These are phyloP conservation scores for Harpegnathos saltator DNA, from an alignment of 1,140 invertebrate genomes.

Conservation along the genomic window DNA sequence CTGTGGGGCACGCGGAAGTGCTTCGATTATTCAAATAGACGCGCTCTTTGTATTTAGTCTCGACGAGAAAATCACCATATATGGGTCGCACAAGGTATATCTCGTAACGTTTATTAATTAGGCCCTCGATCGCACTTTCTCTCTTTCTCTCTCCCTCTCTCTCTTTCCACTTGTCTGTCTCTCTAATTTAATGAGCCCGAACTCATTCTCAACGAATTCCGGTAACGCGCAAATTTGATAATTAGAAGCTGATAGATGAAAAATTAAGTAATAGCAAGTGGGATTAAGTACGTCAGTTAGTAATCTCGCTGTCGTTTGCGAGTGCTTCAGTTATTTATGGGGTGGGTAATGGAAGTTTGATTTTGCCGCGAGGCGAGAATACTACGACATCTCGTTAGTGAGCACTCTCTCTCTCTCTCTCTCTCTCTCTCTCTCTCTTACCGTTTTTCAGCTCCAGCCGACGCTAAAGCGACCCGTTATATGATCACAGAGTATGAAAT, in stretches of 20 bases:
- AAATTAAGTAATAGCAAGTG: slow-evolving; percentile 19
- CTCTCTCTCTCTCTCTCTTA: slow-evolving; percentile 1
- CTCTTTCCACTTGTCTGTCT: too few relatives aligned
- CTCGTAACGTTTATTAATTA: not conserved
- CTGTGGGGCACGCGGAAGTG: slow-evolving; percentile 3
- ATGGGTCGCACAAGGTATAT: too few relatives aligned
- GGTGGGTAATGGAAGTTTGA: slow-evolving; percentile 52
- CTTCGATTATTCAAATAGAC: not conserved
- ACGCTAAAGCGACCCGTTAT: slow-evolving; percentile 40
- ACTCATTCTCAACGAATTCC: not conserved
- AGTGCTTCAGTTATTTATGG: not conserved
- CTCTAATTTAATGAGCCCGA: too few relatives aligned
- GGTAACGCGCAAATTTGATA: not conserved
- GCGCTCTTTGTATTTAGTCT: not conserved
- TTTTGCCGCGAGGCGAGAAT: slow-evolving; percentile 49
- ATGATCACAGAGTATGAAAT: slow-evolving; percentile 51
- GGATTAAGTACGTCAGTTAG: slow-evolving; percentile 14
- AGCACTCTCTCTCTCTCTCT: slow-evolving; percentile 20
- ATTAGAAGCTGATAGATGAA: slow-evolving; percentile 8
- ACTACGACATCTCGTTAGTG: slow-evolving; percentile 34
- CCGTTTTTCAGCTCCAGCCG: slow-evolving; percentile 34
- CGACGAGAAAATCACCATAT: slow-evolving; percentile 19
- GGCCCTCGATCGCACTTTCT: too few relatives aligned
- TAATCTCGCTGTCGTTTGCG: slow-evolving; percentile 21
- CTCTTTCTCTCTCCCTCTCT: too few relatives aligned